phyloP scores from a whole-genome alignment of 2,113 vertebrate species.

The Cryptoleucopteryx plumbea region DNA sequence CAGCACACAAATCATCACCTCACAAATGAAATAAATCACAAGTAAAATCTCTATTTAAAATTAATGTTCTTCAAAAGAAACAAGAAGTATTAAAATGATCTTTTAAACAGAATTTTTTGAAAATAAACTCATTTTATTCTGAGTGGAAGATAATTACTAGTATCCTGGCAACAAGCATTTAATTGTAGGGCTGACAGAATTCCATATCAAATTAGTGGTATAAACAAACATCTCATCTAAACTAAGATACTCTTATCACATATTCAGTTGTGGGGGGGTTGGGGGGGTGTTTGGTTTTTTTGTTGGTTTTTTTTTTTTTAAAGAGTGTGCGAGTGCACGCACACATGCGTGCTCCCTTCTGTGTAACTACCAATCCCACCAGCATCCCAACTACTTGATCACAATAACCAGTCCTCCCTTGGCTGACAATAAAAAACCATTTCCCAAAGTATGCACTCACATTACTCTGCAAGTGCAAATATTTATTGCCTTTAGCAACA shows the following conservation, averaged over 20 bases:
- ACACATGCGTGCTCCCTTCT: background rate
- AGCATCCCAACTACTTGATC: background rate
- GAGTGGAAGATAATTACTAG: background rate
- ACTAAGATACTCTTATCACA: background rate
- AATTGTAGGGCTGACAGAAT: background rate
- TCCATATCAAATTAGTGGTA: background rate
- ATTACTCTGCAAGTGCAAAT: background rate
- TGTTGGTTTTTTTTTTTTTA: too few species aligned
- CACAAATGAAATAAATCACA: background rate
- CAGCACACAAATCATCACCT: background rate
- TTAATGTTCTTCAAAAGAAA: background rate
- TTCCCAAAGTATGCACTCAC: too few species aligned
- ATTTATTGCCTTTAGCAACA: background rate
- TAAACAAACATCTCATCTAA: background rate
- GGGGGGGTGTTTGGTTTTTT: too few species aligned
- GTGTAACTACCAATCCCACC: background rate
- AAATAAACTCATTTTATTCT: background rate
- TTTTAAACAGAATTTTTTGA: background rate
- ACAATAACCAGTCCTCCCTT: background rate
- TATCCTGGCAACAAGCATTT: background rate
- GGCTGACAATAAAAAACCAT: background rate
- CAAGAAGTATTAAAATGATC: background rate
- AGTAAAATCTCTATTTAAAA: background rate
- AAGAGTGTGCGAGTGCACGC: accelerated
- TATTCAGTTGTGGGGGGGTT: background rate